Evolutionary conservation across 1,140 invertebrate genomes (phyloP).

Genomic region (Platorchestia sp.): DNA sequence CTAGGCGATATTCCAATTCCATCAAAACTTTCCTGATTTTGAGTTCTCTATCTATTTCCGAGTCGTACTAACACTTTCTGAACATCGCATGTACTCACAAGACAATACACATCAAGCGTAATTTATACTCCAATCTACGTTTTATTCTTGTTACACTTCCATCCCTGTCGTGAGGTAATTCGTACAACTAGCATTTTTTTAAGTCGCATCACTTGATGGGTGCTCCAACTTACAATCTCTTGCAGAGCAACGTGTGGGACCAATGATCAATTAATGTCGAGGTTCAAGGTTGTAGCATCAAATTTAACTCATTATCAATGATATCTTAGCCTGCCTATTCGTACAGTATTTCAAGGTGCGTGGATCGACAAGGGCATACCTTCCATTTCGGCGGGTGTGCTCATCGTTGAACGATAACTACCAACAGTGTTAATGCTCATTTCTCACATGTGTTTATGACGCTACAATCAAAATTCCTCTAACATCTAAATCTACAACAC

Average conservation of each 20-base stretch:
- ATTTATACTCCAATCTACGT: not conserved
- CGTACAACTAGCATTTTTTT: not conserved
- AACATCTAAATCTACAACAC: too few relatives aligned
- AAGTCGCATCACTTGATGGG: not conserved
- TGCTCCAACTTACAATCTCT: not conserved
- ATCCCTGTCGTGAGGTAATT: not conserved
- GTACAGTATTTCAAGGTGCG: too few relatives aligned
- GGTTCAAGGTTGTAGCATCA: not conserved
- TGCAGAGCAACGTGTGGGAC: not conserved
- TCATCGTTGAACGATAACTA: too few relatives aligned
- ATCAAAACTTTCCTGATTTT: not conserved
- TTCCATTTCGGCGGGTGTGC: too few relatives aligned
- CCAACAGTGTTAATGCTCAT: too few relatives aligned
- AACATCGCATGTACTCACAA: not conserved
- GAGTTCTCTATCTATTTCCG: not conserved
- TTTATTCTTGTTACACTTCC: not conserved
- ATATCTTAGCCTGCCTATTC: too few relatives aligned
- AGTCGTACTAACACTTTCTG: not conserved
- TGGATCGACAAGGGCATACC: too few relatives aligned
- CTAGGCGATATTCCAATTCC: not conserved
- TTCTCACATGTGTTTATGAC: too few relatives aligned
- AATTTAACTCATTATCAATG: not conserved
- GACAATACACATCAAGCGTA: not conserved
- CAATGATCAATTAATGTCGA: not conserved
- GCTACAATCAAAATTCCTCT: too few relatives aligned